Base-by-base conservation (phyloP, 1,140 invertebrate genomes). In the Drosophila asahinai region DNA sequence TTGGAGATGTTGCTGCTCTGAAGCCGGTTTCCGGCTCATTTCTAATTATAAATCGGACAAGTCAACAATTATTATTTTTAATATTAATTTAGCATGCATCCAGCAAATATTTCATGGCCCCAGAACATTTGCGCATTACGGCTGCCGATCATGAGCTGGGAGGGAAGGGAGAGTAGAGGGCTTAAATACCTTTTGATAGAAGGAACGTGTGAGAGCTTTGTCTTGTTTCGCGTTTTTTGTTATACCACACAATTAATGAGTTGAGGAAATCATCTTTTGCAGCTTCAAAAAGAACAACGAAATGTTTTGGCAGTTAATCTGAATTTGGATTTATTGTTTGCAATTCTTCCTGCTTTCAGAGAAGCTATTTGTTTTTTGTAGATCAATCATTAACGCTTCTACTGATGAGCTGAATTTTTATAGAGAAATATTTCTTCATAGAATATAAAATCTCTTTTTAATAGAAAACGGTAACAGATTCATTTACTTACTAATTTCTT, bases 41-140 rank as follows among this genome's bases (percentile, higher is more conserved):
- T 89, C 84, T 87, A 87, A 87, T 81, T 84, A 75, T 87, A 87
- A 87, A 81, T 49, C 80, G 36, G 58, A 54, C 70, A 71, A 55
- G 62, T 71, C 84, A 89, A 77, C 68, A 86, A 86, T 82, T 86
- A 81, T 68, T 86, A 79, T 65, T 83, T 61, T 77, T 87, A 72
- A 83, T 89, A 74, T 83, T 81, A 89, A 87, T 83, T 83, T 77
- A 81, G 64, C 81, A 83, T 65, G 77, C 64, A 81, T 65, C 55
- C 63, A 81, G 73, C 72, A 42, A 77, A 65, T 64, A 73, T 51
- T 65, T 82, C 65, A 79, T 54, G 72, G 68, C 67, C 27, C 22
- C 60, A 81, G 72, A 84, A 84, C 84, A 78, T 79, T 81, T 83
- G 57, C 64, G 43, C 65, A 51, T 70, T 70, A 70, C 25, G 57